Conservation (phyloP, 2,113 vertebrate genomes). For the Blennius ocellaris region DNA sequence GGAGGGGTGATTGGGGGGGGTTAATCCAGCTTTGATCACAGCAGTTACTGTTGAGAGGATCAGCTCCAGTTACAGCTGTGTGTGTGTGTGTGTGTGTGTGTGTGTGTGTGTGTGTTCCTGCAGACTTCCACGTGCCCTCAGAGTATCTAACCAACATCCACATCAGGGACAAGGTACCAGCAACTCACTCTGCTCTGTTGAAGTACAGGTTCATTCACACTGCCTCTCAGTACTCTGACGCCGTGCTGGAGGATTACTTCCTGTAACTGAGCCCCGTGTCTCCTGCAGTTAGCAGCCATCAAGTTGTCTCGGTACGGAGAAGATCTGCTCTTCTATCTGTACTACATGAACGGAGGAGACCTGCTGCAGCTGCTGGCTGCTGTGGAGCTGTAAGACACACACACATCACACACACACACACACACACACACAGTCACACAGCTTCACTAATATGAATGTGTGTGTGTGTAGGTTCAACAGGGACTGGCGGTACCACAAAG, state of each 20-base stretch:
- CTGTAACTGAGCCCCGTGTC: not conserved
- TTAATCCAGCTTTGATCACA: no score
- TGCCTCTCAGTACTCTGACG: not conserved
- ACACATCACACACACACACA: constrained; percentile 6
- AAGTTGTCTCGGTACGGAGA: constrained; percentile 98
- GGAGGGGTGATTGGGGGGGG: no score
- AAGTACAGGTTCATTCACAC: not conserved
- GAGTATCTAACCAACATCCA: constrained; percentile 99
- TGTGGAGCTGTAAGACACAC: constrained; percentile 93
- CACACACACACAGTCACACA: no score
- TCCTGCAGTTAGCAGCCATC: constrained; percentile 94
- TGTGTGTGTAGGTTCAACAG: constrained; percentile 89
- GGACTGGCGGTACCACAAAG: constrained; percentile 99
- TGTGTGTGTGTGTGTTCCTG: constrained; percentile 40
- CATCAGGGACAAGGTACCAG: constrained; percentile 94
- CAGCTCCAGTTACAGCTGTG: no score
- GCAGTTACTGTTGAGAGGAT: no score
- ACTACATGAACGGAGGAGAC: constrained; percentile 99
- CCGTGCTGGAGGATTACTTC: no score
- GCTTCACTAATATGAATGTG: no score
- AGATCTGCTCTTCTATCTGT: constrained; percentile 99
- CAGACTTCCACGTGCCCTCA: constrained; percentile 99
- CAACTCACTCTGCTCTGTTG: not conserved
- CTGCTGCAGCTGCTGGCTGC: constrained; percentile 99
- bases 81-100: no score